Evolutionary conservation across 2,797 vertebrate genomes (phyloP).

Genomic region (Aulostomus chinensis): DNA sequence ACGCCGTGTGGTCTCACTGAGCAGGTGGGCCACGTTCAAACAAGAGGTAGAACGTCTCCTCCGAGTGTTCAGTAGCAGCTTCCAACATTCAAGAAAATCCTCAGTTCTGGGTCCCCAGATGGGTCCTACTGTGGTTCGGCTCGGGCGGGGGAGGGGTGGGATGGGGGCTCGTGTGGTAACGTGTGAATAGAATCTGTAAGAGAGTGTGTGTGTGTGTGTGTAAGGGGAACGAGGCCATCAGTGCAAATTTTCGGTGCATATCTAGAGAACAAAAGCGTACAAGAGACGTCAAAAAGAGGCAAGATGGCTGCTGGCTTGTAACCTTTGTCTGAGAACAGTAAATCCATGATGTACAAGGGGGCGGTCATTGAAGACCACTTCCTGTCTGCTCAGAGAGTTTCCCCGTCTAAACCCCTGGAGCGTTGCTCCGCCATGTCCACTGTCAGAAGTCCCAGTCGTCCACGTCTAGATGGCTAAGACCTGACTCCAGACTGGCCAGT

Average conservation of each 20-base stretch:
- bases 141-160: slow-evolving; percentile 18
- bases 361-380: slow-evolving; percentile 35
- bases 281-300: slow-evolving; percentile 50
- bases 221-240: slow-evolving; percentile 35
- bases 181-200: slow-evolving; percentile 35
- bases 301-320: slow-evolving; percentile 64
- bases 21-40: slow-evolving; percentile 36
- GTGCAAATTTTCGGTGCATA: slow-evolving; percentile 56
- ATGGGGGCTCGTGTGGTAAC: too few species aligned
- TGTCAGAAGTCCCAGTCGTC: slow-evolving; percentile 98
- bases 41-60: slow-evolving; percentile 58
- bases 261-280: slow-evolving; percentile 47
- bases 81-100: slow-evolving; percentile 25
- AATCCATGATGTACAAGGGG: slow-evolving; percentile 54
- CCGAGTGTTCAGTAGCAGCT: slow-evolving; percentile 52
- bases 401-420: slow-evolving; percentile 1
- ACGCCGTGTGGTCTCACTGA: slow-evolving; percentile 23
- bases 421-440: background rate
- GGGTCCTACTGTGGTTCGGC: slow-evolving; percentile 17
- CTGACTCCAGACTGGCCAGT: slow-evolving; percentile 88
- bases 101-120: slow-evolving; percentile 12
- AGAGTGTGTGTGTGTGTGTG: slow-evolving; percentile 14
- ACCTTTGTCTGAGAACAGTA: slow-evolving; percentile 41
- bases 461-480: slow-evolving; percentile 91
- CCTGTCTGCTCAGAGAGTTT: slow-evolving; percentile 24